Conservation (phyloP, 2,113 vertebrate genomes). For the Toxotes jaculatrix region DNA sequence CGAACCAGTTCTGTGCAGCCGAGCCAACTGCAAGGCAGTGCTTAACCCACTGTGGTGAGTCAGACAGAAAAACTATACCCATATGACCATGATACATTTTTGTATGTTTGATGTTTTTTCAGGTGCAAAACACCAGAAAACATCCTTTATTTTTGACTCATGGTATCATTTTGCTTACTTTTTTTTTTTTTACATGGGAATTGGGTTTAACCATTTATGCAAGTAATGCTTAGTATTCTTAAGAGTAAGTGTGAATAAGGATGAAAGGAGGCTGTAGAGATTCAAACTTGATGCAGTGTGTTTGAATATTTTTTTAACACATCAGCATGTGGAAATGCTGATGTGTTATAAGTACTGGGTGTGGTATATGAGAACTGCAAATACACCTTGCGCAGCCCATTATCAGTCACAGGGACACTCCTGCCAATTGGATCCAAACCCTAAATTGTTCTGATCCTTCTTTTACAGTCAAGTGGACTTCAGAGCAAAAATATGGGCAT, state of each 20-base stretch:
- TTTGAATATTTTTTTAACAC: not conserved
- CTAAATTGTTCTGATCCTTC: conserved; percentile 29
- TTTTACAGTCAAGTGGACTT: conserved; percentile 94
- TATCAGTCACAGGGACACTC: not conserved
- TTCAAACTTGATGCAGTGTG: conserved; percentile 8
- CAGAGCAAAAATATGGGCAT: conserved; percentile 97
- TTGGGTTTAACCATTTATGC: not conserved
- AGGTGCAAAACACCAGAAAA: not conserved
- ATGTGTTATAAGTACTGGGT: conserved; percentile 22
- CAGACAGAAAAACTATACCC: not conserved
- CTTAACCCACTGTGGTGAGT: conserved; percentile 97
- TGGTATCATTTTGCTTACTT: not conserved
- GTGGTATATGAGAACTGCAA: conserved; percentile 3
- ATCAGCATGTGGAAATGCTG: conserved; percentile 28
- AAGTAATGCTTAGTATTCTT: not conserved
- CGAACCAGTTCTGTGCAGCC: conserved; percentile 94
- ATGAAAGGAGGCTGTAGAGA: not conserved
- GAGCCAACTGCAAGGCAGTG: conserved; percentile 93
- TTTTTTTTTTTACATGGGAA: not conserved
- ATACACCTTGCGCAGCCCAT: not conserved
- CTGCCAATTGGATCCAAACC: not conserved
- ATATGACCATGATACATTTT: not conserved
- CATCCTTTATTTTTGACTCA: not conserved
- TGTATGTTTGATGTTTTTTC: not conserved
- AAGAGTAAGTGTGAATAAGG: not conserved